Evolutionary conservation across 2,797 vertebrate species (phyloP), one percentile per base, ranked within the genome.

Genomic region (Diglossa cyanea): DNA sequence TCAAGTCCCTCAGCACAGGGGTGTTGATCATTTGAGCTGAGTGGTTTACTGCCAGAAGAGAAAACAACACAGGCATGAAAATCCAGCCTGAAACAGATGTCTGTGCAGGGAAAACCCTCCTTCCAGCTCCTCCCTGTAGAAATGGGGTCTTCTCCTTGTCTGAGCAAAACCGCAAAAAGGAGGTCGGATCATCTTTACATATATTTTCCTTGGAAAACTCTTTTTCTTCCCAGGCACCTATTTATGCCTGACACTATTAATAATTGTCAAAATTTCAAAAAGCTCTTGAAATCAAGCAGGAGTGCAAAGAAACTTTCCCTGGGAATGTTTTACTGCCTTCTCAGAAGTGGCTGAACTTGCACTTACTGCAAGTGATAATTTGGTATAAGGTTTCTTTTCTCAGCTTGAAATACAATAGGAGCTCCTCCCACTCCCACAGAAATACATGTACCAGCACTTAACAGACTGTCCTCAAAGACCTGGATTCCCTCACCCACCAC

Each of bases 351-450:
- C 50, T 91, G 73, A 70, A 54, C 73, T 90, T 73, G 67, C 37
- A 63, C 40, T 72, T 76, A 75, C 70, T 88, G 51, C 17, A 90
- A 79, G 67, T 68, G 81, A 91, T 85, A 89, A 83, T 94, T 91
- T 74, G 75, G 70, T 76, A 8, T 80, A 65, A 79, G 13, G 26
- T 88, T 94, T 93, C 76, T 88, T 87, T 86, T 90, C 89, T 89
- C 81, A 50, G 70, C 30, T 57, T 90, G 87, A 90, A 92, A 75
- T 31, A 91, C 44, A 73, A 67, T 45, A 55, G 42, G n/a, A 80
- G 18, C 35, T 86, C 88, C 77, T 82, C 88, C 83, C 44, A n/a
- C 30, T 78, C 75, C 58, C 65, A 66, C 66, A 90, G 71, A 73
- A 93, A 75, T 87, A 55, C 33, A 45, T 57, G 37, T 71, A 77